A percentile compares a stretch with the other conserved stretches of the same genome.
These are phyloP conservation scores for Eupithecia abbreviata DNA, from an alignment of 2,888 invertebrate species.

Conservation along the genomic window DNA sequence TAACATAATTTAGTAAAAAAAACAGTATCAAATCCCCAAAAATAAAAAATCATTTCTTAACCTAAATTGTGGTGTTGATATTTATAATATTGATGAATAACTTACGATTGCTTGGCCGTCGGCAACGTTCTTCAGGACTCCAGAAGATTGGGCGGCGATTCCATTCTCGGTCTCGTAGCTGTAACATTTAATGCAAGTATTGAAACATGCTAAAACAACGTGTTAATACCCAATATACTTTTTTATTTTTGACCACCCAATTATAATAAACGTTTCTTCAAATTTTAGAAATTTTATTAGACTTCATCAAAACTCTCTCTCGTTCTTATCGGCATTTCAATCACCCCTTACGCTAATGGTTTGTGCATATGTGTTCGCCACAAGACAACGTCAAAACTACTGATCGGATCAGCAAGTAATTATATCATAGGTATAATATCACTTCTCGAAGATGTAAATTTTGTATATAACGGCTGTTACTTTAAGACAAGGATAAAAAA, in stretches of 20 bases:
- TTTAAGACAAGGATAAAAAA: too few species aligned
- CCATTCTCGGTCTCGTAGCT: constrained; percentile 42
- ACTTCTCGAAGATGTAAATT: too few species aligned
- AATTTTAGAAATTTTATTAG: not conserved
- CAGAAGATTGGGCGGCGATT: constrained; percentile 38
- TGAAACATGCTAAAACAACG: not conserved
- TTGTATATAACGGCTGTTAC: too few species aligned
- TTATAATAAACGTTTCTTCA: too few species aligned
- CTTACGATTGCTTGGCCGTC: constrained; percentile 36
- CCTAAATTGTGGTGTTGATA: not conserved
- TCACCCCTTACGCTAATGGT: not conserved
- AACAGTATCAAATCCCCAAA: too few species aligned
- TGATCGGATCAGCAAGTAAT: too few species aligned
- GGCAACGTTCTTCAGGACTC: constrained; percentile 34
- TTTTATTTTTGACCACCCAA: not conserved
- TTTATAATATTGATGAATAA: not conserved
- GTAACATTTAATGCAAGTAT: constrained; percentile 11
- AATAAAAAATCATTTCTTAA: too few species aligned
- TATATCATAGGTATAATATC: too few species aligned
- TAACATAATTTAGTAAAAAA: too few species aligned
- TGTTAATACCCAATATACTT: not conserved
- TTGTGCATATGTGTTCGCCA: not conserved
- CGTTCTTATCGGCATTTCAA: not conserved
- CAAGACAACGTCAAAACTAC: not conserved
- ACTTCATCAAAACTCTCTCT: not conserved